phyloP scores from a whole-genome alignment of 2,888 invertebrate genomes.

The Phasia obesa region DNA sequence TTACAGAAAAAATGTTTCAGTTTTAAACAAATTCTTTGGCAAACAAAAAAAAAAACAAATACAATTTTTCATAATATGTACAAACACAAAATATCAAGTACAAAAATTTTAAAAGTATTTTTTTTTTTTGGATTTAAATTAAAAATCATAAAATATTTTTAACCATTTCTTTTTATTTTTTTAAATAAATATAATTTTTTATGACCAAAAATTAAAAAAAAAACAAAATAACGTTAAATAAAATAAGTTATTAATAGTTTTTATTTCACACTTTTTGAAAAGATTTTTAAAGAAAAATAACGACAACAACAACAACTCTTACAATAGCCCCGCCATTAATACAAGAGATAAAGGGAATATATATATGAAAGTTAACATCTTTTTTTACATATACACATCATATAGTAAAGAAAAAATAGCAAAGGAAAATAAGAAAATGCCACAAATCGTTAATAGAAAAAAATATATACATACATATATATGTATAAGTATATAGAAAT shows the following conservation, averaged over 20 bases:
- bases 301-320: constrained; percentile 21
- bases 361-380: constrained; percentile 62
- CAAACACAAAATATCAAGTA: constrained; percentile 48
- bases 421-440: constrained; percentile 13
- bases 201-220: constrained; percentile 7
- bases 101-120: constrained; percentile 56
- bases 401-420: constrained; percentile 33
- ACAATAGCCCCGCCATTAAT: constrained; percentile 57
- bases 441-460: constrained; percentile 30
- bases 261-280: constrained; percentile 27
- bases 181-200: constrained; percentile 4
- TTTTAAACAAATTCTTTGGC: background rate
- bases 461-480: constrained; percentile 18
- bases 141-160: constrained; percentile 8
- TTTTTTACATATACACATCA: constrained; percentile 1
- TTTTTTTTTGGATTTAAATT: constrained; percentile 43
- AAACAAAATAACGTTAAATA: constrained; percentile 34
- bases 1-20: background rate
- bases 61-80: constrained; percentile 46
- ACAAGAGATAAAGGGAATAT: constrained; percentile 43
- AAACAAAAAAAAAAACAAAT: constrained; percentile 23
- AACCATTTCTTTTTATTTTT: constrained; percentile 10
- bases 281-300: constrained; percentile 36
- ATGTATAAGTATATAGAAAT: constrained; percentile 33
- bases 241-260: constrained; percentile 18